Evolutionary conservation across 2,113 vertebrate genomes (phyloP), one percentile per base, ranked within the genome.

Genomic region (Forbesichthys papilliferus): DNA sequence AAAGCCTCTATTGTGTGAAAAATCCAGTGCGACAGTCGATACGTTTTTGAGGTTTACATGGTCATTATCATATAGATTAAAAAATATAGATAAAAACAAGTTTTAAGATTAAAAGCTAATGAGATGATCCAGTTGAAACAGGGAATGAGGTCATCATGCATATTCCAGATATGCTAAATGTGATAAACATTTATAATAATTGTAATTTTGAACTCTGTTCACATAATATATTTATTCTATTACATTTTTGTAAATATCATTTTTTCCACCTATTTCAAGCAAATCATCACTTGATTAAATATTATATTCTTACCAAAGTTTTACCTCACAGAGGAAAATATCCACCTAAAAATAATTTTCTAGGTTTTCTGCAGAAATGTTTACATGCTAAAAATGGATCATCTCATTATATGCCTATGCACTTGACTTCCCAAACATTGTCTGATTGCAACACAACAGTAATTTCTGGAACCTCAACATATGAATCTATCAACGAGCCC

Each of bases 11-110:
- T 73, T 47, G 64, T 82, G 66, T 85, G 81, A 81, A 87, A 81
- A 92, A 91, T 90, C 87, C 83, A 91, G 86, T 87, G 86, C 80
- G 89, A 92, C 90, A 91, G 90, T 90, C 86, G 72, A 83, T 72
- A 86, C 89, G 89, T 91, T 92, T 79, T 92, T 92, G 91, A 93
- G 91, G 91, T 93, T 83, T 83, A 87, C 69, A 81, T 83, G 90
- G 89, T 92, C 88, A 67, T 89, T 65, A 65, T 83, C 3, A 53
- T 46, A 27, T 54, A 54, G 27, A 42, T 42, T 5, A 42, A 42
- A 42, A 42, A 1, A 42, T 20, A 20, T 53, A 54, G 27, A 42
- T 42, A 42, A 42, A 42, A 42, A 42, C 5, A 42, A 42, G 48
- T 34, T n/a, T 3, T 46, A 52, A 69, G 62, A 66, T 59, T 86